phyloP scores from a whole-genome alignment of 2,797 vertebrate genomes.

The Acipenser transmontanus region DNA sequence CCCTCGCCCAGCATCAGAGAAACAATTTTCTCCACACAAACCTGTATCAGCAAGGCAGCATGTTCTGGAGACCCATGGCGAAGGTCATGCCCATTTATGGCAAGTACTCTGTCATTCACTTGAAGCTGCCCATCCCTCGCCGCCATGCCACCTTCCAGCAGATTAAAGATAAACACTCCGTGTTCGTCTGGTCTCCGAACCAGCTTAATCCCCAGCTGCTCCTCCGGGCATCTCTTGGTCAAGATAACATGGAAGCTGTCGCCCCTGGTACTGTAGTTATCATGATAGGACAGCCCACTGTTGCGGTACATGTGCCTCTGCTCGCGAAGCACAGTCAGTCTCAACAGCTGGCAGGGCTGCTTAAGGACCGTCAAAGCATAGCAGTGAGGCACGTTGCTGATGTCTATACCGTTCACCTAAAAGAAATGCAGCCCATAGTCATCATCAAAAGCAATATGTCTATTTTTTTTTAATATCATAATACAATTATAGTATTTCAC shows the following conservation, averaged over 20 bases:
- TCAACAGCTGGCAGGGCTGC: slow-evolving; percentile 78
- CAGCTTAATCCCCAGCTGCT: slow-evolving; percentile 92
- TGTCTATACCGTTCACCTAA: slow-evolving; percentile 94
- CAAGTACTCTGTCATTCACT: slow-evolving; percentile 79
- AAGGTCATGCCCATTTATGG: slow-evolving; percentile 91
- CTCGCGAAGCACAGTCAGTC: slow-evolving; percentile 84
- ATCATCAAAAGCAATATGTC: background rate
- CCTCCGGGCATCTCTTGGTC: slow-evolving; percentile 74
- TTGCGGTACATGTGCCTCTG: slow-evolving; percentile 75
- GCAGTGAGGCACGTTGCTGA: slow-evolving; percentile 86
- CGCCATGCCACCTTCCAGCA: slow-evolving; percentile 85
- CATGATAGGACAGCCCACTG: slow-evolving; percentile 29
- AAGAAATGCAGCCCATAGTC: background rate
- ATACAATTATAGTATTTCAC: too few relatives aligned
- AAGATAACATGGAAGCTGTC: slow-evolving; percentile 83
- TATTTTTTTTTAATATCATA: too few relatives aligned
- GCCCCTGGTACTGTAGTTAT: slow-evolving; percentile 38
- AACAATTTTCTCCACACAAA: slow-evolving; percentile 38
- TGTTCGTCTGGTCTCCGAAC: slow-evolving; percentile 79
- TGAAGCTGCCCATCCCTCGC: slow-evolving; percentile 80
- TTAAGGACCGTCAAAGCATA: slow-evolving; percentile 79
- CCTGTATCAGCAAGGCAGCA: slow-evolving; percentile 92
- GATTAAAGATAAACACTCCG: slow-evolving; percentile 82
- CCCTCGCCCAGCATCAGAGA: too few relatives aligned
- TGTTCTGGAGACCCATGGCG: slow-evolving; percentile 86